Evolutionary conservation across 2,113 vertebrate species (phyloP).

Genomic region (Prolemur simus): DNA sequence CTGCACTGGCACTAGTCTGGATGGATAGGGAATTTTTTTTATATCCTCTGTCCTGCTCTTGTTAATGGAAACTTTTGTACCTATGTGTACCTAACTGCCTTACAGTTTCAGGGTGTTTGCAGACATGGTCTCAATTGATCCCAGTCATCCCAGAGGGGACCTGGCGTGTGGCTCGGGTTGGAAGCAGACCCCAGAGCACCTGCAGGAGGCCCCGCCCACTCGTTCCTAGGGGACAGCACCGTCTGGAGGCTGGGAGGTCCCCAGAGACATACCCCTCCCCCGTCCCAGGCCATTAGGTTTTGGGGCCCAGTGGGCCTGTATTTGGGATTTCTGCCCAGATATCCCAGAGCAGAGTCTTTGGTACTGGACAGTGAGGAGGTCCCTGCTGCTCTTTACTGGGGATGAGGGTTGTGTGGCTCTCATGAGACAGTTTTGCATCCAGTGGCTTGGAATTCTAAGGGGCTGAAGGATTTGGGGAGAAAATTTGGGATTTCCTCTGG

Average conservation of each 20-base stretch:
- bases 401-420: not conserved
- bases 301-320: not conserved
- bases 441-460: not conserved
- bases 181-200: not conserved
- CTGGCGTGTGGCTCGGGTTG: not conserved
- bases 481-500: not conserved
- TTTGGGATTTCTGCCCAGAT: not conserved
- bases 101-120: not conserved
- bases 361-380: not conserved
- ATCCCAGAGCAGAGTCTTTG: not conserved
- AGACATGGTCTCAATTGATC: not conserved
- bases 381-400: not conserved
- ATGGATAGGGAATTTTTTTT: not conserved
- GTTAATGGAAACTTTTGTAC: not conserved
- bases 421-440: not conserved
- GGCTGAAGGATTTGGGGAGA: not conserved
- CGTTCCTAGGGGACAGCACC: not conserved
- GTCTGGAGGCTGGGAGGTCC: not conserved
- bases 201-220: not conserved
- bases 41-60: not conserved
- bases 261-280: not conserved
- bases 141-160: not conserved
- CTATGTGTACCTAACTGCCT: not conserved
- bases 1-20: not conserved
- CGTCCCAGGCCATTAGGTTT: not conserved